Conservation (phyloP, 2,797 vertebrate genomes). For the Sciurus vulgaris region DNA sequence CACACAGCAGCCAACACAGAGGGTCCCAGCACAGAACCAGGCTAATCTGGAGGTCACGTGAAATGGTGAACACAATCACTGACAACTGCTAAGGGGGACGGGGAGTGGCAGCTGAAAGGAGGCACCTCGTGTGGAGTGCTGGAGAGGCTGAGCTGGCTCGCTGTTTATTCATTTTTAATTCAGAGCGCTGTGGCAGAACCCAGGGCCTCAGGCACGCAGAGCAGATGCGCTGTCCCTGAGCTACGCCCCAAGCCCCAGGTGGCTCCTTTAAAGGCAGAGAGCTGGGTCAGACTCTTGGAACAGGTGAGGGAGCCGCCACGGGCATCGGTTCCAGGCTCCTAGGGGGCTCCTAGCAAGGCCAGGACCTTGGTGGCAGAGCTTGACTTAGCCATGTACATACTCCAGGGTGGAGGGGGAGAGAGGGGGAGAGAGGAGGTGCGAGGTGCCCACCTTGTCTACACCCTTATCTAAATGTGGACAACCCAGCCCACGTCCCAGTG, state of each 20-base stretch:
- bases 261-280: not conserved
- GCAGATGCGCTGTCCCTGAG: no score
- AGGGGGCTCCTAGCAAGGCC: not conserved
- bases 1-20: not conserved
- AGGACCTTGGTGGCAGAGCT: not conserved
- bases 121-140: rapidly evolving
- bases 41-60: conserved; percentile 2
- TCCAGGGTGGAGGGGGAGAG: rapidly evolving
- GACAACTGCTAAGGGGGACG: no score
- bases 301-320: no score
- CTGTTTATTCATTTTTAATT: no score
- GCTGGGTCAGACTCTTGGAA: not conserved
- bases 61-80: not conserved
- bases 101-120: not conserved
- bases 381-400: not conserved
- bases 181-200: not conserved
- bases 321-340: no score
- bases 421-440: no score
- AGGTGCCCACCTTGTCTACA: not conserved
- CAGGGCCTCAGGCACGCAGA: no score
- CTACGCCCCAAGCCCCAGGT: not conserved
- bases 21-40: not conserved
- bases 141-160: not conserved
- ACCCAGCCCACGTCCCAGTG: not conserved
- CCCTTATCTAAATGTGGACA: not conserved